Conservation (phyloP, 2,797 vertebrate species). For the Tarsius wallacei region DNA sequence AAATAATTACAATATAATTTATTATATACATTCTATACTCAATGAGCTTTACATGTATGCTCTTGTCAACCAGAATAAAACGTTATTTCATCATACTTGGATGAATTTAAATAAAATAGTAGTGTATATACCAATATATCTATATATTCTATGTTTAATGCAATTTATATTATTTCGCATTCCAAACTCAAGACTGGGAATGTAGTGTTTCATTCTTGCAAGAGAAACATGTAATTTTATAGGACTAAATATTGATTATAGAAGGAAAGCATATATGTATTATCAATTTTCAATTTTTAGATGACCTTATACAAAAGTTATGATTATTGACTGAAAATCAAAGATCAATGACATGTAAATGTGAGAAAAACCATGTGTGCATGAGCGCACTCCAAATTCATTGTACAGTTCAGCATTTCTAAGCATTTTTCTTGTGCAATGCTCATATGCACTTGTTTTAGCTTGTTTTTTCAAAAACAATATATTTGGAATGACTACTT, state of each 20-base stretch:
- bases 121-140: neutral
- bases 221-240: neutral
- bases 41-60: no score
- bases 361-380: fast-evolving
- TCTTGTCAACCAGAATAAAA: neutral
- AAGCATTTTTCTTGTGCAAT: fast-evolving
- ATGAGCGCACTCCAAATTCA: fast-evolving
- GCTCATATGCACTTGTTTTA: fast-evolving
- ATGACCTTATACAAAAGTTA: neutral
- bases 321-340: no score
- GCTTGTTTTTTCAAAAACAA: neutral
- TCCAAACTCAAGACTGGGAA: neutral
- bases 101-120: neutral
- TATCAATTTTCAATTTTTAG: neutral
- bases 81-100: neutral
- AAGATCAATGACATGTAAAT: fast-evolving
- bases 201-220: neutral
- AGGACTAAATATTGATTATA: neutral
- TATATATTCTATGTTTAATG: neutral
- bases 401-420: fast-evolving
- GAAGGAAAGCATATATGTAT: no score
- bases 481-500: neutral
- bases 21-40: no score
- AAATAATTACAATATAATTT: neutral
- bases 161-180: neutral